Conservation (phyloP, 2,888 invertebrate genomes). For the Bedellia somnulentella region DNA sequence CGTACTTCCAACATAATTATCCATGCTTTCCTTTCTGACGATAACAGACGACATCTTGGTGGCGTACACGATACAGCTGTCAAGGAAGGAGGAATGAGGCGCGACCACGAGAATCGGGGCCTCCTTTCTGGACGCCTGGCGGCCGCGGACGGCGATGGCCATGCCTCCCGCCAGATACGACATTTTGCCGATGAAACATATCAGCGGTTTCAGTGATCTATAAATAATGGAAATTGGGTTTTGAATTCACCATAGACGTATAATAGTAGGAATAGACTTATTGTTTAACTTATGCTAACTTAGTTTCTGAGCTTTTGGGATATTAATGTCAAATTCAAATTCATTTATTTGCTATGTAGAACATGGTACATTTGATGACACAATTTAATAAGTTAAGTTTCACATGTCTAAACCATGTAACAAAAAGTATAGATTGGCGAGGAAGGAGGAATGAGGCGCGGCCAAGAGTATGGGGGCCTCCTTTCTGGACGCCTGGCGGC, state of each 20-base stretch:
- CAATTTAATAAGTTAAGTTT: no score
- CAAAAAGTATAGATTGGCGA: no score
- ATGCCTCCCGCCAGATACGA: constrained; percentile 77
- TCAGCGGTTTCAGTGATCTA: constrained; percentile 64
- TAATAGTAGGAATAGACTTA: constrained; percentile 2
- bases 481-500: constrained; percentile 70
- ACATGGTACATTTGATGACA: no score
- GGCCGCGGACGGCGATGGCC: constrained; percentile 76
- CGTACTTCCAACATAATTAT: constrained; percentile 89
- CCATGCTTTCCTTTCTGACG: constrained; percentile 77
- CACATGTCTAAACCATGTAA: no score
- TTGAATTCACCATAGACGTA: constrained; percentile 1
- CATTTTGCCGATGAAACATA: constrained; percentile 73
- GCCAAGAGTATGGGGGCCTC: constrained; percentile 88
- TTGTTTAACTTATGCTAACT: no score
- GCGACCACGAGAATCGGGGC: constrained; percentile 86
- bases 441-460: constrained; percentile 87
- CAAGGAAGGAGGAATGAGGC: constrained; percentile 88
- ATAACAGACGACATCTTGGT: constrained; percentile 83
- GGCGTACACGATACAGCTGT: constrained; percentile 82
- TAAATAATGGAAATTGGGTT: constrained; percentile 16
- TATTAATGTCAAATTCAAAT: no score
- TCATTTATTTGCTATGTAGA: no score
- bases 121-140: constrained; percentile 72
- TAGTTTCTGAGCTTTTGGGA: no score